Base-by-base conservation (phyloP, 1,140 invertebrate genomes). In the Pinna nobilis region DNA sequence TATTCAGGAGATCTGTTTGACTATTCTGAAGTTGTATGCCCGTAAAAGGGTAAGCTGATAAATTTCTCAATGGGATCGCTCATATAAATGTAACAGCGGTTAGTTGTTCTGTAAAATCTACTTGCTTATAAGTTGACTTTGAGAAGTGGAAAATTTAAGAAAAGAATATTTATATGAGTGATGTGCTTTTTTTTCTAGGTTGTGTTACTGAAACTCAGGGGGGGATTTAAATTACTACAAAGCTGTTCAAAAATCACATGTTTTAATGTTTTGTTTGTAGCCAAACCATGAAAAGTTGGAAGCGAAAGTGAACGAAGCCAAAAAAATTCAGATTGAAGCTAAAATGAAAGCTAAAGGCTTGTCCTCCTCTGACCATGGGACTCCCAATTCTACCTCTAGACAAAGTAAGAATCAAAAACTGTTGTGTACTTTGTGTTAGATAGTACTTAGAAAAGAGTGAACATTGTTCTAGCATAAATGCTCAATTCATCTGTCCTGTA, bases 11-110 rank as follows among this genome's bases (percentile, higher is more conserved):
- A 95, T 98, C 37, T 96, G 94, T 78, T 88, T 93, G 39, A 92
- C 93, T 28, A 96, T 99, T 73, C 89, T 98, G 32, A 91, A 93
- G 72, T 90, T 99, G 0, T 99, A 99, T 84, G 93, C 92, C 35
- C 78, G 86, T 23, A 66, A 75, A 74, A 88, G 84, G 85, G 87
- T 88, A 70, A 57, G 78, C 37, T 47, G 15, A 18, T 15, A 18
- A 33, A 0, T 6, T 15, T 9, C 18, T n/a, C n/a, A n/a, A n/a
- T n/a, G n/a, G n/a, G n/a, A n/a, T n/a, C 77, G 39, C 55, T n/a
- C n/a, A n/a, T n/a, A n/a, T n/a, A n/a, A n/a, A n/a, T n/a, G n/a
- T n/a, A n/a, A n/a, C n/a, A n/a, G n/a, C n/a, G n/a, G n/a, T n/a
- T n/a, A n/a, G n/a, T n/a, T n/a, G n/a, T n/a, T n/a, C n/a, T n/a